Conservation (phyloP, 2,113 vertebrate genomes). For the Oryctolagus cuniculus region DNA sequence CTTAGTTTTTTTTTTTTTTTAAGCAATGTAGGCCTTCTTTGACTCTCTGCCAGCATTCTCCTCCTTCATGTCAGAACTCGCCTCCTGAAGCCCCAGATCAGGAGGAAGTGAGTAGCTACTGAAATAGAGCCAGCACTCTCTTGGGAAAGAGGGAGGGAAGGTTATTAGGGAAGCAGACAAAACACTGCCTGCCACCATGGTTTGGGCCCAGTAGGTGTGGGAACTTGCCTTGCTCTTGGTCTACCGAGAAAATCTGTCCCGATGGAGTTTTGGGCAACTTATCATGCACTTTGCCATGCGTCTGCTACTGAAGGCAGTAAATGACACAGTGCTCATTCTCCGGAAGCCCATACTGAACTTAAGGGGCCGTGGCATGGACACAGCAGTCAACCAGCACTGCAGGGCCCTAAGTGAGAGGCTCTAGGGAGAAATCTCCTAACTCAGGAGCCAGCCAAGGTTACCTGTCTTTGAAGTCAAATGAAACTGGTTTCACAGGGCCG, state of each 20-base stretch:
- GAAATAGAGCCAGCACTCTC: not conserved
- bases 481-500: too few species aligned
- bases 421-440: not conserved
- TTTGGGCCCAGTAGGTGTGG: not conserved
- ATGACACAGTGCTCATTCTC: not conserved
- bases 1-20: not conserved
- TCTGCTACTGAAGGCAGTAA: not conserved
- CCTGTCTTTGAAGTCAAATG: not conserved
- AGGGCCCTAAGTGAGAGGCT: not conserved
- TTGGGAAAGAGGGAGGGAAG: not conserved
- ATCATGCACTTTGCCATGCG: not conserved
- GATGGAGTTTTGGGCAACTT: not conserved
- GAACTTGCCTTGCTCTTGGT: not conserved
- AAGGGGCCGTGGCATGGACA: not conserved
- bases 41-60: not conserved
- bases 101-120: not conserved
- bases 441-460: not conserved
- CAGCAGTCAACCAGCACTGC: too few species aligned
- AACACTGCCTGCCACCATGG: not conserved
- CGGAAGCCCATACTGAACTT: not conserved
- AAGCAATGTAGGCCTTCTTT: not conserved
- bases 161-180: not conserved
- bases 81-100: not conserved
- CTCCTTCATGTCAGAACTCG: not conserved
- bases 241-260: not conserved